A percentile compares a stretch with the other conserved stretches of the same genome.
Conservation (phyloP, 2,797 vertebrate genomes). For the Netta rufina region DNA sequence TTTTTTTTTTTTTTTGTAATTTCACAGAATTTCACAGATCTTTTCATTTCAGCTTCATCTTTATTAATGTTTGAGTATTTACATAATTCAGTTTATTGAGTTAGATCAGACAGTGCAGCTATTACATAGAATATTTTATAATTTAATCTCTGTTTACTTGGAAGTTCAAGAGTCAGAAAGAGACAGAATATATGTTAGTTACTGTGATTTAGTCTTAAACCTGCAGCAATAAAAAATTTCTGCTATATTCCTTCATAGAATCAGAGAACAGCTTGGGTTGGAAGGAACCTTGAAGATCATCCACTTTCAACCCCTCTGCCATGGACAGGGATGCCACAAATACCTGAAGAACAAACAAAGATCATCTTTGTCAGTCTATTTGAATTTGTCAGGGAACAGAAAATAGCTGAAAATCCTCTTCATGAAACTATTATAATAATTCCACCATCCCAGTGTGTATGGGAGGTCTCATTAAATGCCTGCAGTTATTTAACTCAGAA, state of each 20-base stretch:
- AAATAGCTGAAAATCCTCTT: not conserved
- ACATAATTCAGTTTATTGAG: not conserved
- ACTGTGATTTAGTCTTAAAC: not conserved
- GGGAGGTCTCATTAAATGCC: not conserved
- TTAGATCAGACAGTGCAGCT: not conserved
- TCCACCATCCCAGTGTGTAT: not conserved
- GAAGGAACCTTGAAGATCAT: too few species aligned
- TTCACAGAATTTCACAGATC: not conserved
- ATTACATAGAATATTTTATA: not conserved
- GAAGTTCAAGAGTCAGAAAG: not conserved
- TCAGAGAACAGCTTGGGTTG: too few species aligned
- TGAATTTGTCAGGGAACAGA: not conserved
- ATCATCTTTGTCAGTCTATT: not conserved
- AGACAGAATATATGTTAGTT: not conserved
- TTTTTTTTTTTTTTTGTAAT: not conserved
- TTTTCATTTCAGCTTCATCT: not conserved
- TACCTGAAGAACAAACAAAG: too few species aligned
- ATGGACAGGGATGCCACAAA: too few species aligned
- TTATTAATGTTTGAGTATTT: not conserved
- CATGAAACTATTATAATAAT: not conserved
- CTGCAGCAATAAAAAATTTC: not conserved
- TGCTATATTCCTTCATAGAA: not conserved
- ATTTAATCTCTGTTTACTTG: not conserved
- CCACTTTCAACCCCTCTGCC: too few species aligned
- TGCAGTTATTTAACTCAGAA: not conserved